These are phyloP conservation scores for Athalia rosae DNA, from an alignment of 2,888 invertebrate genomes.

Conservation along the genomic window DNA sequence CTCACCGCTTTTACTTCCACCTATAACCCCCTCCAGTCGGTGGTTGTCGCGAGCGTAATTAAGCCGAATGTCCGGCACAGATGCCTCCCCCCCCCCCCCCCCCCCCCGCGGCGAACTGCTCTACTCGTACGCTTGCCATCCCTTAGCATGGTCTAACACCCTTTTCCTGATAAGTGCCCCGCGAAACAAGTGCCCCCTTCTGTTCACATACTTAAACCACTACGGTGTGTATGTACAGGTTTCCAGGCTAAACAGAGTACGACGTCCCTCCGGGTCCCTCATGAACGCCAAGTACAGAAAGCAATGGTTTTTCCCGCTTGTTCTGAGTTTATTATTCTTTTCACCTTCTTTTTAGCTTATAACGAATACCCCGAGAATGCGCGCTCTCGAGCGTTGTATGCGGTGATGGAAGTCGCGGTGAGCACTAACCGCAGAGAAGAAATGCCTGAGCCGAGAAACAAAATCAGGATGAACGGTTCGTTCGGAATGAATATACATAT, in stretches of 20 bases:
- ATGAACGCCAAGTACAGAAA: neutral
- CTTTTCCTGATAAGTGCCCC: constrained; percentile 33
- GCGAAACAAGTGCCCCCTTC: constrained; percentile 13
- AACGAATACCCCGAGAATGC: neutral
- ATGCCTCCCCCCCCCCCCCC: constrained; percentile 53
- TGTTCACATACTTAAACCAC: neutral
- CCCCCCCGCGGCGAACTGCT: constrained; percentile 49
- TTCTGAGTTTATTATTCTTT: neutral
- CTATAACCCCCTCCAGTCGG: constrained; percentile 1
- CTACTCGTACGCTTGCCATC: constrained; percentile 38
- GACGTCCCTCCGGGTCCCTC: neutral
- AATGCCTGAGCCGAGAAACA: no score
- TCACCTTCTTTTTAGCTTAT: neutral
- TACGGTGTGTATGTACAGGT: neutral
- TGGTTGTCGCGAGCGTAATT: constrained; percentile 65
- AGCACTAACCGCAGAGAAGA: no score
- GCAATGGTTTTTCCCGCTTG: neutral
- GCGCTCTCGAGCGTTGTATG: no score
- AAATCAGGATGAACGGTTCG: no score
- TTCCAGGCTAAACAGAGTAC: neutral
- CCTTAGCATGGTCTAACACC: constrained; percentile 21
- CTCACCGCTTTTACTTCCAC: constrained; percentile 16
- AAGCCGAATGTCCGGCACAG: constrained; percentile 69
- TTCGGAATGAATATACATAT: no score
- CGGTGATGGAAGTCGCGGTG: no score